Base-by-base conservation (phyloP, 2,888 invertebrate species). In the Parapristionchus giblindavisi region DNA sequence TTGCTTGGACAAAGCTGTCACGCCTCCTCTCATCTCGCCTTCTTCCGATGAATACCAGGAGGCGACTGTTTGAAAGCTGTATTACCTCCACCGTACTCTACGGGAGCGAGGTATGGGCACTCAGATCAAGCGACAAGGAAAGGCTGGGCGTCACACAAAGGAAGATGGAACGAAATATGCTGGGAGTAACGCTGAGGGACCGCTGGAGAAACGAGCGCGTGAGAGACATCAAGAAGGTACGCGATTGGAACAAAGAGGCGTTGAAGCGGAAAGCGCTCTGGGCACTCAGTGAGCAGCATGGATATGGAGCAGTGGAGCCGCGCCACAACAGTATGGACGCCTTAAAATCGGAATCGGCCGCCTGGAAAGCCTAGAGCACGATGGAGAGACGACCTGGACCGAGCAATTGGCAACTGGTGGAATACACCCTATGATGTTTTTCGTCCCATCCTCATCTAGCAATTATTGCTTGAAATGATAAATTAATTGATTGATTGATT, bases 111-210 rank as follows among this genome's bases (percentile, higher is more conserved):
- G 8, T 27, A 40, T 63, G 63, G 63, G 38, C 63, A 4, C 24
- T 63, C n/a, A 24, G 40, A n/a, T n/a, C 40, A 40, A 40, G 27
- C 11, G 63, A 63, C 4, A 63, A 63, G 63, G 63, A 63, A 32
- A 5, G 63, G 6, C 63, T 63, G 8, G 17, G 38, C 27, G 43
- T 43, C 8, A 43, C 43, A 3, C 63, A n/a, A 21, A 27, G 63
- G 8, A 63, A 63, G 63, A 63, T 63, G 63, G 63, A 63, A 21
- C n/a, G 63, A 29, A 63, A 43, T 14, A 63, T 63, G 38, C 3
- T 63, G 2, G n/a, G 63, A 40, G 24, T 63, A 11, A 40, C 40
- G 3, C n/a, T 63, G 21, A 3, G 4, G 1, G 40, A 63, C 32
- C n/a, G 63, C 21, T 63, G 63, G 63, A 63, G 43, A 27, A 63